Evolutionary conservation across 1,140 invertebrate species (phyloP), one percentile per base, ranked within the genome.

Genomic region (Neotoxoptera formosana): DNA sequence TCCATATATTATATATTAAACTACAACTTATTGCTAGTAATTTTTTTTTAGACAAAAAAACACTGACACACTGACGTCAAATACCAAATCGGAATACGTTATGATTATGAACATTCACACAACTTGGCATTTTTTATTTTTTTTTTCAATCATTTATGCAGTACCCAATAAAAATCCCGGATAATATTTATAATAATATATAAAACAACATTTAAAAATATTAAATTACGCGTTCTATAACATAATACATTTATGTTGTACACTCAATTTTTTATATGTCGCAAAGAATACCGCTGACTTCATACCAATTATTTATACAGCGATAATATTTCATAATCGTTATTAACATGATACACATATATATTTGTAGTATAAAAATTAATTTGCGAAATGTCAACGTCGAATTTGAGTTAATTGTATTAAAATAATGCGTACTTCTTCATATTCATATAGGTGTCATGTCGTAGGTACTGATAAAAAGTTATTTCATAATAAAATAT

Each of bases 221-320:
- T 89, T 89, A 89, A 53, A 89, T 89, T 89, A 89, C 87, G 34
- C n/a, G 34, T 23, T 53, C n/a, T 36, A 89, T n/a, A 67, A 67
- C 60, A 67, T n/a, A 36, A 89, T 87, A 14, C 20, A n/a, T 0
- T 17, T 67, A 60, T 60, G 14, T 17, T 67, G 14, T 67, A 67
- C 17, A n/a, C 56, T 30, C 30, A 14, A n/a, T 67, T 67, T 67
- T n/a, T 17, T 67, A 21, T 89, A 53, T 36, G 21, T 53, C 8
- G 34, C n/a, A 36, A 53, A 89, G 51, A 89, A 53, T 89, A 67
- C 14, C 34, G 87, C 87, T 89, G 87, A 89, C 41, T 23, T 2
- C n/a, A 89, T 89, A 17, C 60, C 4, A 17, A 67, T 67, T 67
- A 45, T 36, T 89, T 34, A 51, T 53, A 48, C 41, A 41, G 41